Conservation (phyloP, 2,888 invertebrate species). For the Exocentrus adspersus region DNA sequence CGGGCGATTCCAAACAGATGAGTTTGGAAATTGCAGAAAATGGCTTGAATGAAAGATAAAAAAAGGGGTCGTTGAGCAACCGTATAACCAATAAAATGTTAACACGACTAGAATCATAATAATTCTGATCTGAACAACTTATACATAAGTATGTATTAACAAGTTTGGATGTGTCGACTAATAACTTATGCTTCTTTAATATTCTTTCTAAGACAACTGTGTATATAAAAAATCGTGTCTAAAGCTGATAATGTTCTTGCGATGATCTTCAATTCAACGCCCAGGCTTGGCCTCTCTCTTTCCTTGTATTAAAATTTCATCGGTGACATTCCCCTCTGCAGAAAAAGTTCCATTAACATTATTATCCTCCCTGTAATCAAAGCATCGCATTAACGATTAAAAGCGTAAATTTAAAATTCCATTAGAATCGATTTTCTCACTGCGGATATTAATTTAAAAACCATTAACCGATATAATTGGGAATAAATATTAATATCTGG, state of each 20-base stretch:
- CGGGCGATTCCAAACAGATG: no score
- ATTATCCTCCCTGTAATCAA: slow-evolving; percentile 7
- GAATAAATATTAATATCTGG: slow-evolving; percentile 16
- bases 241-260: background rate
- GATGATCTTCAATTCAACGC: background rate
- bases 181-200: no score
- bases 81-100: no score
- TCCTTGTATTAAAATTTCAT: background rate
- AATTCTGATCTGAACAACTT: no score
- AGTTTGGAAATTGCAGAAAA: no score
- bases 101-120: no score
- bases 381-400: slow-evolving; percentile 19
- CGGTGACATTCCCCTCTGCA: background rate
- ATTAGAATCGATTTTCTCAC: slow-evolving; percentile 15
- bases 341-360: background rate
- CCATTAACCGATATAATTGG: slow-evolving; percentile 5
- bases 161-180: no score
- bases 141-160: no score
- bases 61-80: no score
- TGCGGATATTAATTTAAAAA: slow-evolving; percentile 11
- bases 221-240: no score
- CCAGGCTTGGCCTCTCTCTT: background rate
- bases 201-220: no score
- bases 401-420: slow-evolving; percentile 14
- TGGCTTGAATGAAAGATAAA: no score